Conservation (phyloP, 92 coral and sea anemone species). For the Muricea muricata region DNA sequence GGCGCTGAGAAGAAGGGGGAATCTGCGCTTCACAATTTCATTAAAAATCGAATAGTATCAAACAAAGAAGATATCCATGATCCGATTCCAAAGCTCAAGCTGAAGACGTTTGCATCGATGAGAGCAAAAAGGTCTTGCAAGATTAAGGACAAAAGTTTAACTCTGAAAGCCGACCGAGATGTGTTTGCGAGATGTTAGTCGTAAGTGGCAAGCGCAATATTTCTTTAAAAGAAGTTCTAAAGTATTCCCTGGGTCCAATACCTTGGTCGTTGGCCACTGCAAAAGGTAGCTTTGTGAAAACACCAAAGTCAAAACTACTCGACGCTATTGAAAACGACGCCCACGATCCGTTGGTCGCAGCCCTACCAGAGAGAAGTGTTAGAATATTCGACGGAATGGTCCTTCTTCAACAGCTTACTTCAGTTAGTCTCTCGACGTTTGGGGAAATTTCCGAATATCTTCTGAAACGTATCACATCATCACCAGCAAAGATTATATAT, state of each 20-base stretch:
- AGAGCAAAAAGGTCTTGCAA: slow-evolving; percentile 21
- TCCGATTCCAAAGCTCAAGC: slow-evolving; percentile 56
- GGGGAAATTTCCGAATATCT: slow-evolving; percentile 31
- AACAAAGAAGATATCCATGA: slow-evolving; percentile 42
- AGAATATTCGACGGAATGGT: slow-evolving; percentile 16
- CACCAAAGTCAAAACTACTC: background rate
- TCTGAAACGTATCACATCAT: background rate
- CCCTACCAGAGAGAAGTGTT: background rate
- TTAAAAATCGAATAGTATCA: slow-evolving; percentile 36
- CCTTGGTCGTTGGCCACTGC: slow-evolving; percentile 10
- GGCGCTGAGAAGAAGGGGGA: slow-evolving; percentile 32
- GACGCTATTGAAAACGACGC: background rate
- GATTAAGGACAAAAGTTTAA: slow-evolving; percentile 30
- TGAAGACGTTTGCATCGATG: slow-evolving; percentile 40
- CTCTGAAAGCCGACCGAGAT: slow-evolving; percentile 55
- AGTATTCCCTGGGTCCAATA: slow-evolving; percentile 2
- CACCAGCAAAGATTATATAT: background rate
- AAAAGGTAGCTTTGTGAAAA: background rate
- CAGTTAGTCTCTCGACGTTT: background rate
- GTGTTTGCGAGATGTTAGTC: slow-evolving; percentile 40
- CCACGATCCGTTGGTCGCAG: background rate
- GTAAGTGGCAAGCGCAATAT: slow-evolving; percentile 7
- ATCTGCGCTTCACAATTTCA: slow-evolving; percentile 23
- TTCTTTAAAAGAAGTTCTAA: background rate
- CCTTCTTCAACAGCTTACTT: slow-evolving; percentile 6